Evolutionary conservation across 2,888 invertebrate species (phyloP).

Genomic region (Autographa gamma): DNA sequence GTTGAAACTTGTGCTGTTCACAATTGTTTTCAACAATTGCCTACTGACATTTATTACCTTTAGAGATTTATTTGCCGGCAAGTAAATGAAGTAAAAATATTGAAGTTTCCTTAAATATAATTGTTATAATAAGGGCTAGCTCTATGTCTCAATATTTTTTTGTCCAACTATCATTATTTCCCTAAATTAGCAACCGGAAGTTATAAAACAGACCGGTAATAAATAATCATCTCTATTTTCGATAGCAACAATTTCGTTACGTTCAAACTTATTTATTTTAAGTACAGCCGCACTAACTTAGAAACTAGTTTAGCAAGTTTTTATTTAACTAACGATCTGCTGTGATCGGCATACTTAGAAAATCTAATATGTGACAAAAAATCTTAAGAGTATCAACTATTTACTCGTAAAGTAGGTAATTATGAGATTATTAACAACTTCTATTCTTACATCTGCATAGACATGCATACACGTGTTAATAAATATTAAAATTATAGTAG

Average conservation of each 20-base stretch:
- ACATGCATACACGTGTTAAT: no score
- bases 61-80: not conserved
- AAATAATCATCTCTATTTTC: not conserved
- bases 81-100: not conserved
- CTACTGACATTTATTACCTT: not conserved
- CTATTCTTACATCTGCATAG: no score
- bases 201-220: not conserved
- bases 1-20: conserved; percentile 58
- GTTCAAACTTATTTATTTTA: not conserved
- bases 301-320: conserved; percentile 39
- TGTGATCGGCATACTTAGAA: not conserved
- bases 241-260: not conserved
- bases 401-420: not conserved
- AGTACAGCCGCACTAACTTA: not conserved
- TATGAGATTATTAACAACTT: not conserved
- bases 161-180: not conserved
- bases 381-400: not conserved
- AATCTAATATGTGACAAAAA: not conserved
- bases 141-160: not conserved
- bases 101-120: no score
- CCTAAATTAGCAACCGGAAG: not conserved
- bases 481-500: no score
- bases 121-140: no score
- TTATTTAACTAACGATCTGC: conserved; percentile 16
- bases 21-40: conserved; percentile 39